Conservation (phyloP, 2,888 invertebrate species). For the Stenolophus ochropezus region DNA sequence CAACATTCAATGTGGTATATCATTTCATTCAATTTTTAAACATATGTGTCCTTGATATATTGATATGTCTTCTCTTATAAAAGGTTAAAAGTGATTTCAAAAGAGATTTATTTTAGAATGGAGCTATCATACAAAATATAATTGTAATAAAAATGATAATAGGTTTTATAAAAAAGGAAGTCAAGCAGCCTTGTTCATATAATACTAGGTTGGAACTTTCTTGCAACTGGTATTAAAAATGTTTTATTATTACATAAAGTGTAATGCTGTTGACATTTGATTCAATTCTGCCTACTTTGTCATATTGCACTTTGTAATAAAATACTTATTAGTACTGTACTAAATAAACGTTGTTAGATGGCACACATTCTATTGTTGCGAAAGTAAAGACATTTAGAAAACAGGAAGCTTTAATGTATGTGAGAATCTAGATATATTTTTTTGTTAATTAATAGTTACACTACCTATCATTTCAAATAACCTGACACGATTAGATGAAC, state of each 20-base stretch:
- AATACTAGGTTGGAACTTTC: neutral
- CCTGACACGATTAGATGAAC: conserved; percentile 9
- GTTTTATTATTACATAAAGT: neutral
- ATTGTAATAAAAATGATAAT: no score
- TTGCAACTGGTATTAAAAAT: neutral
- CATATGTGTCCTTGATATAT: no score
- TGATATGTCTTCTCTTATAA: no score
- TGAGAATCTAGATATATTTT: conserved; percentile 36
- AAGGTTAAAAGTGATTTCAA: no score
- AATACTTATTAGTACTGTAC: neutral
- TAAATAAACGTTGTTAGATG: neutral
- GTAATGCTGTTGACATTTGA: neutral
- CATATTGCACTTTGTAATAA: neutral
- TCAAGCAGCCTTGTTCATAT: neutral
- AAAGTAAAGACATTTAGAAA: conserved; percentile 50
- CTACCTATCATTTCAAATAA: conserved; percentile 16
- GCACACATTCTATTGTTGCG: conserved; percentile 43
- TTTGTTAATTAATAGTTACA: conserved; percentile 11
- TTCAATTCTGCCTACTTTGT: neutral
- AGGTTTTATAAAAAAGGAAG: neutral
- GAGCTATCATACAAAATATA: no score
- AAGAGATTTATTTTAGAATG: no score
- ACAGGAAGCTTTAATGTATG: conserved; percentile 46
- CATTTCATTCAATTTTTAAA: no score
- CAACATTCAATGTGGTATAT: no score